phyloP scores from a whole-genome alignment of 1,140 invertebrate species.

The Drosophila busckii region DNA sequence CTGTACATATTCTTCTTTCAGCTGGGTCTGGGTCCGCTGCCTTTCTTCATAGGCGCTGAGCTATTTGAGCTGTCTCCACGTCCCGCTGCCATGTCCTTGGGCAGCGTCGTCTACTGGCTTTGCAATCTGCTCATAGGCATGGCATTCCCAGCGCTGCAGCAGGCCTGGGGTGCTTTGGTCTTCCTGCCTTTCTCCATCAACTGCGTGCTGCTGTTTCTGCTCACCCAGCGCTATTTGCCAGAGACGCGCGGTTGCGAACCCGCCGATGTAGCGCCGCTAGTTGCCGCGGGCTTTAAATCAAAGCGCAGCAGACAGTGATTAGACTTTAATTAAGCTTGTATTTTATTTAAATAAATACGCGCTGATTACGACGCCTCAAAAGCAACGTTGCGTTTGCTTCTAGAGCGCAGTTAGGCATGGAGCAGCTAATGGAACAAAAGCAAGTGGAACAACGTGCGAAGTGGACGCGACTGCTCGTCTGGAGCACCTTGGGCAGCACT shows the following conservation, averaged over 20 bases:
- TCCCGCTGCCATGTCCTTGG: constrained; percentile 90
- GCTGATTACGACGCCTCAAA: neutral
- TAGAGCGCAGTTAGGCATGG: neutral
- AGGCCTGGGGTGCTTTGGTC: constrained; percentile 82
- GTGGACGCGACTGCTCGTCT: constrained; percentile 44
- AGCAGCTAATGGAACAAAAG: constrained; percentile 5
- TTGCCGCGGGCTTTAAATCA: constrained; percentile 79
- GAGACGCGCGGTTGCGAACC: constrained; percentile 85
- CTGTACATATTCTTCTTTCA: constrained; percentile 90
- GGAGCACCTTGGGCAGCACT: constrained; percentile 80
- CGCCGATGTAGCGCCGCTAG: constrained; percentile 81
- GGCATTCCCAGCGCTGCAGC: constrained; percentile 85
- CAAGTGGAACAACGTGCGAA: neutral
- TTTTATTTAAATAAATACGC: constrained; percentile 10
- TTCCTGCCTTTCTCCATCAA: constrained; percentile 85
- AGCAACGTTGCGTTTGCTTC: neutral
- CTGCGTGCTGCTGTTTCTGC: constrained; percentile 81
- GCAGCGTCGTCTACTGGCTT: constrained; percentile 92
- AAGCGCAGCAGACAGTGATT: constrained; percentile 44
- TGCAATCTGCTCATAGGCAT: constrained; percentile 92
- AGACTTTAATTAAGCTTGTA: too few relatives aligned
- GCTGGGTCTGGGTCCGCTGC: constrained; percentile 90
- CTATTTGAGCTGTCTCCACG: constrained; percentile 92
- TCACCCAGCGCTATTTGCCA: constrained; percentile 84
- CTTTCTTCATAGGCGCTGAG: constrained; percentile 90